phyloP scores from a whole-genome alignment of 1,140 invertebrate genomes.

The Drosophila simulans region DNA sequence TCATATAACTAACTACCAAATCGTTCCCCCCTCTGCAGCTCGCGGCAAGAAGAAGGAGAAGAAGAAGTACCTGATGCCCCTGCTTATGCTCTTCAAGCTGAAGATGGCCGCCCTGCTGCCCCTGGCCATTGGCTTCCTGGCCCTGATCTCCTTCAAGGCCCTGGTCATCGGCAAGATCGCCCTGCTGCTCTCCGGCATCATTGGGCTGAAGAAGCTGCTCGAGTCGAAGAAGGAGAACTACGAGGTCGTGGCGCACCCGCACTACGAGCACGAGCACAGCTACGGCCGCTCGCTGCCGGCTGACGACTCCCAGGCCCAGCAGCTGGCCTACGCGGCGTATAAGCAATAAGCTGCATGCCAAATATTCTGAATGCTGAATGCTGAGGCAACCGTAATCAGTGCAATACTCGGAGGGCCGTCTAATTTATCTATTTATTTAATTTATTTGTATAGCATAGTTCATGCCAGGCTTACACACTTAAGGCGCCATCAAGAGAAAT shows the following conservation, averaged over 20 bases:
- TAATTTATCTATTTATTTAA: slow-evolving; percentile 84
- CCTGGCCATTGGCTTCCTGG: slow-evolving; percentile 90
- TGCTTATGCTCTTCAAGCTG: slow-evolving; percentile 90
- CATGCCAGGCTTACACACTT: slow-evolving; percentile 54
- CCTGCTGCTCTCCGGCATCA: slow-evolving; percentile 90
- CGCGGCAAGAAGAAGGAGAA: slow-evolving; percentile 90
- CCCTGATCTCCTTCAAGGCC: slow-evolving; percentile 93
- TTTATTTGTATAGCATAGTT: slow-evolving; percentile 79
- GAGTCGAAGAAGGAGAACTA: slow-evolving; percentile 89
- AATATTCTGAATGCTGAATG: slow-evolving; percentile 34
- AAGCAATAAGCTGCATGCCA: slow-evolving; percentile 65
- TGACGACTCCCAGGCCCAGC: slow-evolving; percentile 85
- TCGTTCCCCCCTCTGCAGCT: slow-evolving; percentile 84
- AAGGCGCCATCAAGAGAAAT: slow-evolving; percentile 58
- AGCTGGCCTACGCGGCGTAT: slow-evolving; percentile 88
- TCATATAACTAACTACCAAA: neutral
- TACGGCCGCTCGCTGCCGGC: slow-evolving; percentile 86
- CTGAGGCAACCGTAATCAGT: slow-evolving; percentile 58
- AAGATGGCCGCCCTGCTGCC: slow-evolving; percentile 92
- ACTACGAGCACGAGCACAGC: slow-evolving; percentile 87
- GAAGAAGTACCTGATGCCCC: slow-evolving; percentile 90
- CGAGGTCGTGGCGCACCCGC: slow-evolving; percentile 90
- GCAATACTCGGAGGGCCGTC: slow-evolving; percentile 71
- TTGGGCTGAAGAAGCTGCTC: slow-evolving; percentile 91
- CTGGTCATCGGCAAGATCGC: slow-evolving; percentile 92